These are phyloP conservation scores for Coilia nasus DNA, from an alignment of 2,797 vertebrate species.

Conservation along the genomic window DNA sequence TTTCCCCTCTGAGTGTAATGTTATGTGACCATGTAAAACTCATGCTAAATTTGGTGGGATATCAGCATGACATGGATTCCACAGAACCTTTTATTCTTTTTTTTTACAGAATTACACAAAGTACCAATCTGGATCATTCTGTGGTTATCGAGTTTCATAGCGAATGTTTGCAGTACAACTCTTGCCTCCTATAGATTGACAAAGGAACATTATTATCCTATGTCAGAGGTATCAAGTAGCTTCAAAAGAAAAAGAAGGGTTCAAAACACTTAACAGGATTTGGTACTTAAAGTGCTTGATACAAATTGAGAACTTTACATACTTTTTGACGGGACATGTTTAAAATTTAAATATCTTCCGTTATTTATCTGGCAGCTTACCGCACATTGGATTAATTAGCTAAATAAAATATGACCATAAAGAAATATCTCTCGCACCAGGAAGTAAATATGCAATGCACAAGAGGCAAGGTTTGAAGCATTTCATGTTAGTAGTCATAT, in stretches of 20 bases:
- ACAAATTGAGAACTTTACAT: not conserved
- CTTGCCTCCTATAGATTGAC: not conserved
- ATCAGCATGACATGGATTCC: not conserved
- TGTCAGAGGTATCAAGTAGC: not conserved
- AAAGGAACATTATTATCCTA: not conserved
- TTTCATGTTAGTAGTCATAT: constrained; percentile 34
- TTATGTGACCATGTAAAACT: not conserved
- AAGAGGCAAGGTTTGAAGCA: constrained; percentile 25
- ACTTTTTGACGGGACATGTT: not conserved
- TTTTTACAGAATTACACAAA: not conserved
- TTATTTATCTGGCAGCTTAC: not conserved
- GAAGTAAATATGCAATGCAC: constrained; percentile 10
- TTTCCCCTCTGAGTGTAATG: not conserved
- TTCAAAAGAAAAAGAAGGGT: no score
- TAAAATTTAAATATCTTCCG: not conserved
- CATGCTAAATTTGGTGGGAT: not conserved
- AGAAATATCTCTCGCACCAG: not conserved
- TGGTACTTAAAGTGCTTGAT: not conserved
- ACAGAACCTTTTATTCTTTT: not conserved
- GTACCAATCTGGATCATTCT: not conserved
- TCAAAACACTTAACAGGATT: not conserved
- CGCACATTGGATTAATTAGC: not conserved
- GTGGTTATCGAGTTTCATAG: not conserved
- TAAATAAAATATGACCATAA: constrained; percentile 12
- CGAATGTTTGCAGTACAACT: not conserved